Conservation (phyloP, 2,113 vertebrate species). For the Sakesphorus luctuosus region DNA sequence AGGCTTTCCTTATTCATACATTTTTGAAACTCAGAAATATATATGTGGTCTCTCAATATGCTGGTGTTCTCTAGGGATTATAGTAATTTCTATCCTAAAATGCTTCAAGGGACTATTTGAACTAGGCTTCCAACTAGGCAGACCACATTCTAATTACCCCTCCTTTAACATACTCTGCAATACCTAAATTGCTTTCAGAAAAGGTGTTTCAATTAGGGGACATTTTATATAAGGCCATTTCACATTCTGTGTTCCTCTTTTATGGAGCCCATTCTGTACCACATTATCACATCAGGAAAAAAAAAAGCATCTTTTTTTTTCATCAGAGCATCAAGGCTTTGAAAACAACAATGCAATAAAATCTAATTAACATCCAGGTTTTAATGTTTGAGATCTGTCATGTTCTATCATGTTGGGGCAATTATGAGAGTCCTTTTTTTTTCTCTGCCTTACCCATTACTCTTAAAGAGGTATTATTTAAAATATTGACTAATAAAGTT, state of each 20-base stretch:
- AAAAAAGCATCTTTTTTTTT: neutral
- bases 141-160: constrained; percentile 36
- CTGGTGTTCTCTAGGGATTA: neutral
- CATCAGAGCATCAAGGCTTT: neutral
- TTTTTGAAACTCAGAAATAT: neutral
- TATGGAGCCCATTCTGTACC: neutral
- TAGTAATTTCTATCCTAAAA: neutral
- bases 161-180: constrained; percentile 21
- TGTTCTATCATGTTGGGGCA: neutral
- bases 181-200: constrained; percentile 44
- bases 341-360: constrained; percentile 38
- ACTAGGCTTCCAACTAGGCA: neutral
- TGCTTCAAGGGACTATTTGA: constrained; percentile 44
- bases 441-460: neutral
- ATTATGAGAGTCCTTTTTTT: neutral
- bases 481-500: neutral
- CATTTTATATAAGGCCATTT: constrained; percentile 29
- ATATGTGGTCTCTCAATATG: neutral
- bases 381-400: neutral
- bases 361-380: constrained; percentile 32
- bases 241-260: neutral
- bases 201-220: constrained; percentile 53
- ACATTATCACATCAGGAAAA: neutral
- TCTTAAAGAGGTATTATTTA: neutral
- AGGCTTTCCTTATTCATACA: neutral